A percentile compares a stretch with the other conserved stretches of the same genome.
phyloP scores from a whole-genome alignment of 2,888 invertebrate species.

The Xylota sylvarum region DNA sequence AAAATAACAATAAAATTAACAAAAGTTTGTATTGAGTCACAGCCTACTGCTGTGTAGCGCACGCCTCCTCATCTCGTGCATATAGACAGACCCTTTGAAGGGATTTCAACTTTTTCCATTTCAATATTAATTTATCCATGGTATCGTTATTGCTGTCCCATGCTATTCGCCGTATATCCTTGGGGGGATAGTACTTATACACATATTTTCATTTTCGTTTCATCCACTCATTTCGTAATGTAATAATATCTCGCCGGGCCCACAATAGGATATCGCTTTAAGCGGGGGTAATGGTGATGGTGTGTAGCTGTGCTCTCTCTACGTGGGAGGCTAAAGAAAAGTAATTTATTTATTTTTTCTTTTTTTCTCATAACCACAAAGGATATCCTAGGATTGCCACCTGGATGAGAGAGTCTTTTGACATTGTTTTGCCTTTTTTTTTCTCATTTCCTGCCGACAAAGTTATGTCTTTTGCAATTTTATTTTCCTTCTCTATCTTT shows the following conservation, averaged over 20 bases:
- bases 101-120: constrained; percentile 63
- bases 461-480: constrained; percentile 39
- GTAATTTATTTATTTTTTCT: constrained; percentile 46
- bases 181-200: constrained; percentile 43
- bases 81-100: constrained; percentile 6
- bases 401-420: constrained; percentile 54
- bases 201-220: constrained; percentile 53
- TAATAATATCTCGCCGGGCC: constrained; percentile 48
- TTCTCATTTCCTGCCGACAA: constrained; percentile 19
- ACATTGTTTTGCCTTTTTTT: constrained; percentile 30
- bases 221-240: constrained; percentile 54
- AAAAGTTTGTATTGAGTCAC: constrained; percentile 41
- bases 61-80: background rate
- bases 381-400: constrained; percentile 60
- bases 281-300: constrained; percentile 7
- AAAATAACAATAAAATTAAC: constrained; percentile 39
- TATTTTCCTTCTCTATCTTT: background rate
- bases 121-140: constrained; percentile 57
- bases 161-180: constrained; percentile 26
- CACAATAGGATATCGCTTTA: constrained; percentile 33
- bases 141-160: constrained; percentile 17
- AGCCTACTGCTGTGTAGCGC: background rate
- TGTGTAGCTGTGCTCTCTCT: constrained; percentile 17
- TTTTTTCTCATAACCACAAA: constrained; percentile 49
- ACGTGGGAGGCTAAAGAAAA: constrained; percentile 23